phyloP scores from a whole-genome alignment of 2,888 invertebrate genomes.

The Dicyrtomina minuta region DNA sequence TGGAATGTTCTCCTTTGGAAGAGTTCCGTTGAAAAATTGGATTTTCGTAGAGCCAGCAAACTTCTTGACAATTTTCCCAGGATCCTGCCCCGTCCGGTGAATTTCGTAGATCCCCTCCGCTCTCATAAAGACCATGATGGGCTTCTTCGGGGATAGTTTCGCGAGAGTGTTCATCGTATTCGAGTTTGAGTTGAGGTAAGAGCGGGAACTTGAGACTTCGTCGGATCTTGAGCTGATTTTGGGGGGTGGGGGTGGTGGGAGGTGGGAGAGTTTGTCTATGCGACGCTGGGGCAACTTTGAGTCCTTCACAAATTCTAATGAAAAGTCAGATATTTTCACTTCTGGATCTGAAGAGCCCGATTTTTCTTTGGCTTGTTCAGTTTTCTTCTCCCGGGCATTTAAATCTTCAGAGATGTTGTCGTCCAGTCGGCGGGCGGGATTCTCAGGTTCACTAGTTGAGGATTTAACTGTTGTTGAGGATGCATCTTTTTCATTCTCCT shows the following conservation, averaged over 20 bases:
- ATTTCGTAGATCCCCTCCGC: conserved; percentile 48
- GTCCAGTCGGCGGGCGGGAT: not conserved
- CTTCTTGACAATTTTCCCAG: conserved; percentile 52
- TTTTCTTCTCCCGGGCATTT: not conserved
- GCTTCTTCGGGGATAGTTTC: conserved; percentile 51
- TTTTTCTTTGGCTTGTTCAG: not conserved
- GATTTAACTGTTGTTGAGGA: not conserved
- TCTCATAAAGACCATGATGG: conserved; percentile 51
- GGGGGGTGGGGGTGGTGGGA: too few relatives aligned
- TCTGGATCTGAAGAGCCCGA: not conserved
- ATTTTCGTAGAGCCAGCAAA: conserved; percentile 51
- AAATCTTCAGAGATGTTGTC: not conserved
- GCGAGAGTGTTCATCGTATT: conserved; percentile 49
- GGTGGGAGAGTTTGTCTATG: too few relatives aligned
- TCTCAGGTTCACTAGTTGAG: not conserved
- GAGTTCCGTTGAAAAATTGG: conserved; percentile 52
- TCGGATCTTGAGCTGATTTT: too few relatives aligned
- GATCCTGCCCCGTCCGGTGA: conserved; percentile 44
- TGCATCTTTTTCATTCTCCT: not conserved
- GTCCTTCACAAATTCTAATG: too few relatives aligned
- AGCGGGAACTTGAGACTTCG: not conserved
- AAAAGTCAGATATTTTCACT: too few relatives aligned
- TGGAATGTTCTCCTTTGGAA: conserved; percentile 44
- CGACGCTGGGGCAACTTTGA: too few relatives aligned
- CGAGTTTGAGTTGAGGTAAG: conserved; percentile 6